Evolutionary conservation across 2,888 invertebrate genomes (phyloP), one percentile per base, ranked within the genome.

Genomic region (Lepidocyrtinus sp.): DNA sequence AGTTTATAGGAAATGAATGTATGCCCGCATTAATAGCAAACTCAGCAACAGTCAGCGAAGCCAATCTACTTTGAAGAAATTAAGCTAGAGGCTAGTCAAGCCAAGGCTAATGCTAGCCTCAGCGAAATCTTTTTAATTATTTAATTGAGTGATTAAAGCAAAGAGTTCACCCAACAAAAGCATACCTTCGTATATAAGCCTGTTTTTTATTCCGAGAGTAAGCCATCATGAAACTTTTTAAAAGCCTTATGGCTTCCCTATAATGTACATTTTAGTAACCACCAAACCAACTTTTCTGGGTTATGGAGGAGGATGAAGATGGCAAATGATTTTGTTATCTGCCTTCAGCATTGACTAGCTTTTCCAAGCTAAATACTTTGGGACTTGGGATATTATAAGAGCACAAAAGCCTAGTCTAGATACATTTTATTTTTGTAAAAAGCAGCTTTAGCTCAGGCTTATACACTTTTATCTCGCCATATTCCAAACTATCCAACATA

Each of bases 61-160:
- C 61, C 67, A 62, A 67, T 69, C 69, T 69, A 55, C 55, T 50
- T 69, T 45, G 26, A 67, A 67, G 46, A 67, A 67, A 67, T 67
- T 24, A 22, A 9, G 59, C 55, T 69, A 59, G 67, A 75, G 68
- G 68, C 67, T 68, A 62, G 59, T n/a, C 2, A 62, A 61, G 67
- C 50, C 24, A 36, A 7, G n/a, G 68, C 45, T 69, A 69, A 59
- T 68, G 68, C 68, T 75, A n/a, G 61, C 17, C 75, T 75, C 75
- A 62, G 68, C 68, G 55, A 64, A 73, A 75, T 75, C 75, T 75
- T 75, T 75, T 69, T 75, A 69, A 75, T 75, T 75, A 75, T 68
- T 75, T 75, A 68, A 75, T 75, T 75, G 69, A 75, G 75, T 75
- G 75, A 75, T 69, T 75, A 75, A 75, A 69, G 75, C n/a, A 25